These are phyloP conservation scores for Invenusta paracnida DNA, from an alignment of 2,888 invertebrate species.

Conservation along the genomic window DNA sequence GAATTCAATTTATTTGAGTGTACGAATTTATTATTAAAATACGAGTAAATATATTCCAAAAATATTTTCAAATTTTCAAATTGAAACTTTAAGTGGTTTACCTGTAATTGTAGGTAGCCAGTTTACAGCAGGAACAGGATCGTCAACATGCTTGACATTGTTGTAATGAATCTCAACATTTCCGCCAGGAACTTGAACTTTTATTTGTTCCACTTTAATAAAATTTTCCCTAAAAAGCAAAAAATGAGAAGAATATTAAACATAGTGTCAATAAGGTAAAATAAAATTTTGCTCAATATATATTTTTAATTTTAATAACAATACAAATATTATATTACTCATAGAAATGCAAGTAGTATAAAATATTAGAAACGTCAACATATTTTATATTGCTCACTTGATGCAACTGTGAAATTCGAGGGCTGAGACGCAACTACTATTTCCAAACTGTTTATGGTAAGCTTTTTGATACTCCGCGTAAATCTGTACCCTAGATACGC, in stretches of 20 bases:
- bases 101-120: neutral
- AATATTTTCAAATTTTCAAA: neutral
- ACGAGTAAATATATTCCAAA: too few species aligned
- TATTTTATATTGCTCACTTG: constrained; percentile 1
- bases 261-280: too few species aligned
- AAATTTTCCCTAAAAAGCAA: constrained; percentile 14
- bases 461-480: constrained; percentile 19
- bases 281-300: too few species aligned
- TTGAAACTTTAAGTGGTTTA: neutral
- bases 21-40: too few species aligned
- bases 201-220: neutral
- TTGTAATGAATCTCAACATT: constrained; percentile 34
- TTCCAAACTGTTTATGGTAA: neutral
- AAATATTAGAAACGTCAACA: neutral
- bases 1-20: too few species aligned
- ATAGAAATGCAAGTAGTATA: too few species aligned
- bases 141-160: constrained; percentile 20
- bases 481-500: constrained; percentile 21
- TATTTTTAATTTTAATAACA: too few species aligned
- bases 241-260: neutral
- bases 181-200: constrained; percentile 31
- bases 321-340: too few species aligned
- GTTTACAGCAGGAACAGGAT: neutral
- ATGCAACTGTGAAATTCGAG: constrained; percentile 3
- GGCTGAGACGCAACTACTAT: neutral